A percentile compares a stretch with the other conserved stretches of the same genome.
phyloP scores from a whole-genome alignment of 2,888 invertebrate species.

The Spatulosminthurus flaviceps region DNA sequence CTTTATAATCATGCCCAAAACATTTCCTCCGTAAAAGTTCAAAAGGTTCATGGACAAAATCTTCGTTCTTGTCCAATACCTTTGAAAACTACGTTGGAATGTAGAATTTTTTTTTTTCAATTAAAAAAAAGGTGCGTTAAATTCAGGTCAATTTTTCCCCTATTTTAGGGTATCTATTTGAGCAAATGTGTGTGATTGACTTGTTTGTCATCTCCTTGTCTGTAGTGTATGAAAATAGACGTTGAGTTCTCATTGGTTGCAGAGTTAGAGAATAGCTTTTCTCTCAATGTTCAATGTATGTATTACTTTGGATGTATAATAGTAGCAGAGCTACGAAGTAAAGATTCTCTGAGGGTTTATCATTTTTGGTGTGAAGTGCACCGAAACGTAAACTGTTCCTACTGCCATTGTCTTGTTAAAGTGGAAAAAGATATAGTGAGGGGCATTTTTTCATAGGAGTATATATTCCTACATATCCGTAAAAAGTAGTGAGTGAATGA shows the following conservation, averaged over 20 bases:
- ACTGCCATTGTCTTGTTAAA: neutral
- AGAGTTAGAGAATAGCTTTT: neutral
- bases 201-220: too few species aligned
- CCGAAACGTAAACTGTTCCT: conserved; percentile 37
- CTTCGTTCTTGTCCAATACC: too few species aligned
- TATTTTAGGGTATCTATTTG: too few species aligned
- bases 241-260: neutral
- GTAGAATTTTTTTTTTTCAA: too few species aligned
- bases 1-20: too few species aligned
- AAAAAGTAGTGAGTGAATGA: neutral
- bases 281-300: neutral
- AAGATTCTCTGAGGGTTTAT: conserved; percentile 20
- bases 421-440: neutral
- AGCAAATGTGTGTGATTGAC: neutral
- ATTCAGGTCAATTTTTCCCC: too few species aligned
- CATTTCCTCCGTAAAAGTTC: too few species aligned
- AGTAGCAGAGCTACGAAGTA: neutral
- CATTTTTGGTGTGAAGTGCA: conserved; percentile 38
- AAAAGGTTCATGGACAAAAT: too few species aligned
- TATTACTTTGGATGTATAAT: neutral
- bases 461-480: neutral
- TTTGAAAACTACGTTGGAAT: too few species aligned
- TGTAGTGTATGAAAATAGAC: neutral
- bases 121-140: too few species aligned
- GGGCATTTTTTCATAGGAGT: neutral